Conservation (phyloP, 2,888 invertebrate genomes). For the Synanthedon vespiformis region DNA sequence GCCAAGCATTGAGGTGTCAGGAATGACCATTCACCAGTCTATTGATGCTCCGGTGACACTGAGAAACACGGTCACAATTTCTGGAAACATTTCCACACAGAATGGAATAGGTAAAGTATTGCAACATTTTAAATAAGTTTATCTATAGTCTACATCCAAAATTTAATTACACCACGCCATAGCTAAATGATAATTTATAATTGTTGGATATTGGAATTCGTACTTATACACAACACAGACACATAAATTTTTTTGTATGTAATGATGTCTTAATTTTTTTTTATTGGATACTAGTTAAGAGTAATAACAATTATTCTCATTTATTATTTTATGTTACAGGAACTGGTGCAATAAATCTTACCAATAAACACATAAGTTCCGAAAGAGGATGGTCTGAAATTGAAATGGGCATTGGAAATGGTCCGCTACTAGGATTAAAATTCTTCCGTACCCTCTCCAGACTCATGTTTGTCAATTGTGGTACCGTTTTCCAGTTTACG, state of each 20-base stretch:
- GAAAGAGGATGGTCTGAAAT: slow-evolving; percentile 91
- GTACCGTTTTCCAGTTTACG: slow-evolving; percentile 81
- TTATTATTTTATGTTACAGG: slow-evolving; percentile 50
- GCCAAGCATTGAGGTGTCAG: slow-evolving; percentile 89
- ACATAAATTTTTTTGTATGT: too few relatives aligned
- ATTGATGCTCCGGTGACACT: slow-evolving; percentile 92
- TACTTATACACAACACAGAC: too few relatives aligned
- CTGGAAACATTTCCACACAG: slow-evolving; percentile 84
- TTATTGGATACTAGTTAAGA: neutral
- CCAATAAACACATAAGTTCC: slow-evolving; percentile 81
- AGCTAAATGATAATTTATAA: too few relatives aligned
- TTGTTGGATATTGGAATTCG: too few relatives aligned
- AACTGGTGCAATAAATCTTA: slow-evolving; percentile 80
- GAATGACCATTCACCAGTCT: slow-evolving; percentile 92
- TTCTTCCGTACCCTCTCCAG: slow-evolving; percentile 81
- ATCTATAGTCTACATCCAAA: too few relatives aligned
- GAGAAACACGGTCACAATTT: slow-evolving; percentile 85
- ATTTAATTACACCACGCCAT: too few relatives aligned
- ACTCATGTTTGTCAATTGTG: slow-evolving; percentile 81
- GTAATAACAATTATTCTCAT: neutral
- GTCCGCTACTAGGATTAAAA: slow-evolving; percentile 82
- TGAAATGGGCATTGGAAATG: slow-evolving; percentile 87
- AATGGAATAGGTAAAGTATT: slow-evolving; percentile 83
- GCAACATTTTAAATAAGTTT: too few relatives aligned
- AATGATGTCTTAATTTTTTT: neutral